Percentiles rank a stretch among this genome's conserved stretches.
These are phyloP conservation scores for Zoanthus gigantus DNA, from an alignment of 92 coral and sea anemone genomes.

Conservation along the genomic window DNA sequence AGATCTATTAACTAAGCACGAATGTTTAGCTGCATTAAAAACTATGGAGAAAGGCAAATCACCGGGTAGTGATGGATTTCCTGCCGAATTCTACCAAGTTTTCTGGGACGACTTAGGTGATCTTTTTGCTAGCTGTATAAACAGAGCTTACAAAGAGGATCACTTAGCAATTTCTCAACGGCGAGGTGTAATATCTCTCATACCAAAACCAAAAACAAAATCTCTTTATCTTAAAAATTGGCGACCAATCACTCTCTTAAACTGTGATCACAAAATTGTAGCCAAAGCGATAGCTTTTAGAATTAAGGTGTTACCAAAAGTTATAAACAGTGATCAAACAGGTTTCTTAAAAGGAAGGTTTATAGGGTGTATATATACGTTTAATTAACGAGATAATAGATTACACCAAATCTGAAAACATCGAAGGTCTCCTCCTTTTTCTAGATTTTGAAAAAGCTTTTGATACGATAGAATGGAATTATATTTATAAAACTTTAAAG, in stretches of 20 bases:
- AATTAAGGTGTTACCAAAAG: not conserved
- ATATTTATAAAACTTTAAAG: too few relatives aligned
- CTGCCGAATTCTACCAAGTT: slow-evolving; percentile 22
- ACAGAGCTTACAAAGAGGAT: slow-evolving; percentile 28
- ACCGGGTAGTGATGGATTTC: slow-evolving; percentile 50
- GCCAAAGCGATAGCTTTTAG: slow-evolving; percentile 18
- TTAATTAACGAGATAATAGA: too few relatives aligned
- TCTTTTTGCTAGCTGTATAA: slow-evolving; percentile 28
- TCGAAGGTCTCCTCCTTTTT: too few relatives aligned
- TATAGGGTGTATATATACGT: not conserved
- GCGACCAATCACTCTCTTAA: slow-evolving; percentile 45
- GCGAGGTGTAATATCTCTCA: slow-evolving; percentile 21
- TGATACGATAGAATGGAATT: too few relatives aligned
- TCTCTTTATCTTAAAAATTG: slow-evolving; percentile 31
- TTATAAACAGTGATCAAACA: not conserved
- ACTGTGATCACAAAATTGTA: slow-evolving; percentile 37
- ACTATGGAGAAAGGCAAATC: slow-evolving; percentile 38
- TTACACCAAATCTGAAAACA: too few relatives aligned
- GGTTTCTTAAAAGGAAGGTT: not conserved
- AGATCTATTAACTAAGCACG: not conserved
- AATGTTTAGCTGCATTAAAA: slow-evolving; percentile 21
- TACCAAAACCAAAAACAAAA: slow-evolving; percentile 20
- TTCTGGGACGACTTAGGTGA: slow-evolving; percentile 36
- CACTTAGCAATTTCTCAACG: slow-evolving; percentile 45
- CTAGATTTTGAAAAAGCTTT: too few relatives aligned